Conservation (phyloP, 1,140 invertebrate genomes). For the Uloborus diversus region DNA sequence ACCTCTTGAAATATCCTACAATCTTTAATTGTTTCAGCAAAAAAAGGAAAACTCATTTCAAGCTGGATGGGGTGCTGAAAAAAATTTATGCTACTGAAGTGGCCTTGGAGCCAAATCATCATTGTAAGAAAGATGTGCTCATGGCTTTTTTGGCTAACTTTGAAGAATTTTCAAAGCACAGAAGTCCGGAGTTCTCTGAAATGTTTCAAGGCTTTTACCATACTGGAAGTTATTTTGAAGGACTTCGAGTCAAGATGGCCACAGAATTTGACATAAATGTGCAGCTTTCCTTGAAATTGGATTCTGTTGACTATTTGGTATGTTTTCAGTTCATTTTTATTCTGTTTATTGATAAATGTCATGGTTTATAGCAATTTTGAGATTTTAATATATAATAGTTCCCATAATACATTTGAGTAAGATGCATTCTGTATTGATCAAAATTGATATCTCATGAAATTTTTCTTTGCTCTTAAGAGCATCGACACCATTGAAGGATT, state of each 20-base stretch:
- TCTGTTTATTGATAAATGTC: too few relatives aligned
- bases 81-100: slow-evolving; percentile 13
- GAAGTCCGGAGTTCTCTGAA: not conserved
- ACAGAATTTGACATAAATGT: slow-evolving; percentile 57
- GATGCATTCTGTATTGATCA: too few relatives aligned
- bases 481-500: too few relatives aligned
- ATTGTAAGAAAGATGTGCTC: not conserved
- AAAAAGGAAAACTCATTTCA: not conserved
- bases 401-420: too few relatives aligned
- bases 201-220: slow-evolving; percentile 23
- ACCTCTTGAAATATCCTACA: too few relatives aligned
- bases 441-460: too few relatives aligned
- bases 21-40: not conserved
- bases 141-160: not conserved
- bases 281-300: slow-evolving; percentile 10
- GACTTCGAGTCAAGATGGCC: slow-evolving; percentile 44
- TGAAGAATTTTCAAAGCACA: not conserved
- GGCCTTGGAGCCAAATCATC: not conserved
- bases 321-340: not conserved
- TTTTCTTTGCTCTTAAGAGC: too few relatives aligned
- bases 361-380: too few relatives aligned
- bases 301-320: not conserved
- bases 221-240: slow-evolving; percentile 57
- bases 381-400: too few relatives aligned
- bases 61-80: not conserved